A percentile compares a stretch with the other conserved stretches of the same genome.
These are phyloP conservation scores for Sminthurides aquaticus DNA, from an alignment of 2,888 invertebrate genomes.

Conservation along the genomic window DNA sequence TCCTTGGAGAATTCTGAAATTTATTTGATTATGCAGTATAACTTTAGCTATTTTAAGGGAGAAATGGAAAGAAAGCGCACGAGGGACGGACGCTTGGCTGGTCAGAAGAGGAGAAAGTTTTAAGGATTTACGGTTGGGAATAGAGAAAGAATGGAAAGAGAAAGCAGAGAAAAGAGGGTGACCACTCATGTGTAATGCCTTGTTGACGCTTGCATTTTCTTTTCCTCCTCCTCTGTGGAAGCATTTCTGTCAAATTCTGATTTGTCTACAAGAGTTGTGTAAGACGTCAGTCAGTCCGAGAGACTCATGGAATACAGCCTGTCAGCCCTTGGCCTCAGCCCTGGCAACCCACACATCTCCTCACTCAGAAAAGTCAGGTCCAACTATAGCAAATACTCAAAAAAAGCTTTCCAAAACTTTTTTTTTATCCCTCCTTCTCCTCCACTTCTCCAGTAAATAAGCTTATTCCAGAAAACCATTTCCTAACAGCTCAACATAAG, in stretches of 20 bases:
- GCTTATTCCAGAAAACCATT: no score
- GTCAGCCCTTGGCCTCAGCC: no score
- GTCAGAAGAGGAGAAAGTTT: not conserved
- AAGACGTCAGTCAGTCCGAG: not conserved
- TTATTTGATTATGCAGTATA: slow-evolving; percentile 8
- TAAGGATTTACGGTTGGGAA: not conserved
- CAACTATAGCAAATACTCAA: not conserved
- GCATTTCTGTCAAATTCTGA: not conserved
- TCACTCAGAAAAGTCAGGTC: not conserved
- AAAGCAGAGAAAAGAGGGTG: slow-evolving; percentile 18
- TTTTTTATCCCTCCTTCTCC: no score
- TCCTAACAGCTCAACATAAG: no score
- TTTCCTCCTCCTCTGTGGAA: slow-evolving; percentile 3
- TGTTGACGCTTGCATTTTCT: slow-evolving; percentile 20
- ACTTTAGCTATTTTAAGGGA: not conserved
- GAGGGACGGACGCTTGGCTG: not conserved
- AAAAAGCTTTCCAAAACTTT: no score
- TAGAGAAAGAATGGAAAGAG: not conserved
- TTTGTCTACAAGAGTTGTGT: slow-evolving; percentile 1
- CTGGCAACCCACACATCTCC: no score
- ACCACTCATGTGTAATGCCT: slow-evolving; percentile 22
- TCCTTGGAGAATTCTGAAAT: slow-evolving; percentile 2
- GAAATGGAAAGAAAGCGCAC: not conserved
- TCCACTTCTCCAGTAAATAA: no score
- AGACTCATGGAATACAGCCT: not conserved